Conservation (phyloP, 2,888 invertebrate species). For the Auanema freiburgensis region DNA sequence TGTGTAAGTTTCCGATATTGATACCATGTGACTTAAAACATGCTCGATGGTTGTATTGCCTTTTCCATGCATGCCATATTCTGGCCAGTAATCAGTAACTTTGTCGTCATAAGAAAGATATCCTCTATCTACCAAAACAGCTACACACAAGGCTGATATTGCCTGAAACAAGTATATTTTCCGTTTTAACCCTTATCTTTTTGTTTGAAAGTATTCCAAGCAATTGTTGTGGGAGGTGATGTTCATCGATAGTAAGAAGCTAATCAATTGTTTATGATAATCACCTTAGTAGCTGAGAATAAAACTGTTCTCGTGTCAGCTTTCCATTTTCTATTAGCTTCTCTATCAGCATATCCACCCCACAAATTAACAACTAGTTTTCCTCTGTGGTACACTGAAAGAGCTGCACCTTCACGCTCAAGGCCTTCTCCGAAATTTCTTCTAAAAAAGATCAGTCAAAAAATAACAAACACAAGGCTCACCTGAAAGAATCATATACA, state of each 20-base stretch:
- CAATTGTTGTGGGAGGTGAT: background rate
- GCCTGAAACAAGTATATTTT: slow-evolving; percentile 30
- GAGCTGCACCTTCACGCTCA: slow-evolving; percentile 65
- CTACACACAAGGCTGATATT: slow-evolving; percentile 52
- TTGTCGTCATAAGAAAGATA: slow-evolving; percentile 64
- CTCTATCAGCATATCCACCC: slow-evolving; percentile 66
- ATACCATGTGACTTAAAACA: slow-evolving; percentile 65
- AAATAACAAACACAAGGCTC: background rate
- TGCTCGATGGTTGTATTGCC: slow-evolving; percentile 65
- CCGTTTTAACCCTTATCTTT: background rate
- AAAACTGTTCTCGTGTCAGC: slow-evolving; percentile 64
- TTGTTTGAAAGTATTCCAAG: background rate
- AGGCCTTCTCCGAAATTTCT: slow-evolving; percentile 63
- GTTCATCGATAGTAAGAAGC: background rate
- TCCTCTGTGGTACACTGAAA: slow-evolving; percentile 66
- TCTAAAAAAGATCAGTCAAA: too few species aligned
- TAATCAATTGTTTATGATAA: background rate
- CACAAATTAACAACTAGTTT: slow-evolving; percentile 66
- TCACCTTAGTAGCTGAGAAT: slow-evolving; percentile 65
- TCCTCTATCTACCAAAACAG: slow-evolving; percentile 65
- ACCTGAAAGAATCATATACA: background rate
- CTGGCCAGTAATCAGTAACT: slow-evolving; percentile 66
- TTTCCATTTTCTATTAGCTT: slow-evolving; percentile 62
- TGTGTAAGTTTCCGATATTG: slow-evolving; percentile 15
- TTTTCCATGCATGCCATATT: slow-evolving; percentile 66